These are phyloP conservation scores for Sebastes goodei DNA, from an alignment of 2,797 vertebrate species.

Conservation along the genomic window DNA sequence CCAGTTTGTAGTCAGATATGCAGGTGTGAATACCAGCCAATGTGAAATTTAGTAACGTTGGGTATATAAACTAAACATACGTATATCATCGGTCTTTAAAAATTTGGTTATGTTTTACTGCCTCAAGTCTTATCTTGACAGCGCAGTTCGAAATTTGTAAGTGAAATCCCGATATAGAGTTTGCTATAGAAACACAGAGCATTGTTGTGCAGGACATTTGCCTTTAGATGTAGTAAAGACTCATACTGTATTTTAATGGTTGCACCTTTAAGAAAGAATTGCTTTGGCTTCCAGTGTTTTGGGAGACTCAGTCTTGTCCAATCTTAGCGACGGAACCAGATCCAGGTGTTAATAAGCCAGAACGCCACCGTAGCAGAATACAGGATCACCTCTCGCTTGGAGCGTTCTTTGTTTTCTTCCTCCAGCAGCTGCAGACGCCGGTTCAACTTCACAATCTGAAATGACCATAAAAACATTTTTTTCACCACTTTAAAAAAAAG, in stretches of 20 bases:
- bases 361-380: conserved; percentile 96
- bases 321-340: conserved; percentile 94
- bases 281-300: conserved; percentile 54
- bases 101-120: not conserved
- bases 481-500: not conserved
- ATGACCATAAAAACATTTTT: not conserved
- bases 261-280: conserved; percentile 45
- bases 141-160: not conserved
- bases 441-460: conserved; percentile 97
- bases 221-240: not conserved
- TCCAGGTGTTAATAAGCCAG: conserved; percentile 97
- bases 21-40: not conserved
- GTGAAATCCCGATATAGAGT: not conserved
- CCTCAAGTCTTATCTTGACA: not conserved
- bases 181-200: not conserved
- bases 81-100: not conserved
- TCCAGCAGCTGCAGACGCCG: conserved; percentile 94
- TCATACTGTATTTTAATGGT: not conserved
- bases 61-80: not conserved
- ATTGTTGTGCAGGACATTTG: not conserved
- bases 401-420: conserved; percentile 95
- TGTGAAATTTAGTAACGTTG: not conserved
- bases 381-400: conserved; percentile 93
- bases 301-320: conserved; percentile 2
- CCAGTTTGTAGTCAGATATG: not conserved